phyloP scores from a whole-genome alignment of 2,113 vertebrate species.

The Planiliza haematocheilus region DNA sequence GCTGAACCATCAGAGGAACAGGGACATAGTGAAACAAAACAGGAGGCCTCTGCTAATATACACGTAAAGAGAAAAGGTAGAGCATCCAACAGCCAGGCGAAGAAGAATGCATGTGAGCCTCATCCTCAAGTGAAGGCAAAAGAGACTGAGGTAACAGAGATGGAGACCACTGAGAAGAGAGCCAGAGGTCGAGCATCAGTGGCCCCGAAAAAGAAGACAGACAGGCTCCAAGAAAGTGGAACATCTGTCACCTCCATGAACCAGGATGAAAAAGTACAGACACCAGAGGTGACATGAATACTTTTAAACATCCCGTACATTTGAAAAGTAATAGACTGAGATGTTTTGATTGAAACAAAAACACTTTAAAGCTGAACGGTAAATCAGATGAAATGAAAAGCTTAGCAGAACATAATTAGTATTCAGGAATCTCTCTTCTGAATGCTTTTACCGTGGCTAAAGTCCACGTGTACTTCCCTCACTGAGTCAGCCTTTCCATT shows the following conservation, averaged over 20 bases:
- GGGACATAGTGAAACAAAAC: constrained; percentile 5
- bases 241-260: constrained; percentile 16
- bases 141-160: constrained; percentile 14
- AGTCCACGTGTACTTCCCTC: constrained; percentile 22
- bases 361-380: background rate
- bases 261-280: constrained; percentile 14
- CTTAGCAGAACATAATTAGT: constrained; percentile 21
- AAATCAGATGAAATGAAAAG: constrained; percentile 22
- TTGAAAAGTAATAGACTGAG: background rate
- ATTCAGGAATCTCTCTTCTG: constrained; percentile 11
- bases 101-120: constrained; percentile 15
- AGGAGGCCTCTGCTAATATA: constrained; percentile 25
- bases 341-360: constrained; percentile 21
- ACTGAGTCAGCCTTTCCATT: constrained; percentile 57
- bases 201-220: constrained; percentile 35
- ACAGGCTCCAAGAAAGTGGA: constrained; percentile 24
- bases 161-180: constrained; percentile 28
- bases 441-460: constrained; percentile 41
- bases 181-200: constrained; percentile 32
- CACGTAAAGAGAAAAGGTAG: constrained; percentile 51
- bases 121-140: background rate
- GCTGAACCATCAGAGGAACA: constrained; percentile 9
- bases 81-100: constrained; percentile 23
- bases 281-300: constrained; percentile 58
- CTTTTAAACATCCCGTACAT: background rate